Base-by-base conservation (phyloP, 2,113 vertebrate genomes). In the Crocuta crocuta region DNA sequence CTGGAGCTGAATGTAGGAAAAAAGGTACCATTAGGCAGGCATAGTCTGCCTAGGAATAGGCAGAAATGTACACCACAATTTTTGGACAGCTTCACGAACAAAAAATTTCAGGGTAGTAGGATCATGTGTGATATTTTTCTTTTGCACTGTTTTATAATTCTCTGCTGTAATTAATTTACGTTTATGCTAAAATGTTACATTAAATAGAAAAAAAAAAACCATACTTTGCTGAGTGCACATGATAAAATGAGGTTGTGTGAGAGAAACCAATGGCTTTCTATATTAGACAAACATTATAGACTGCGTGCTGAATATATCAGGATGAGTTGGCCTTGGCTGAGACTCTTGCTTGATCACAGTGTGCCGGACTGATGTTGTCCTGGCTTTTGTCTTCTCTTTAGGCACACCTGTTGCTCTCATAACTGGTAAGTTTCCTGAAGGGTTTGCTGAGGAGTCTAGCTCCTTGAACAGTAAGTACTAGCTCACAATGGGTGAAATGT, bases 381-480 rank as follows among this genome's bases (percentile, higher is more conserved):
- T 97, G 45, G 0, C 43, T 95, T 92, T 88, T 98, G 39, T 97
- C 76, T 92, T 89, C 39, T 31, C 85, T 95, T 74, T 61, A 98
- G 96, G 43, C 23, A 10, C 74, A 71, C 50, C 0, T 2, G 1
- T 5, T 39, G 7, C 1, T 94, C 39, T 91, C 45, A 58, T 68
- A 63, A 0, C 43, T 70, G 98, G 98, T 98, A 97, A 98, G 98
- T 98, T 82, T 45, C 90, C 26, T 80, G 71, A 92, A 97, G 58
- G 35, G 43, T 70, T 97, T 71, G 50, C 26, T 55, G 45, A 94
- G 39, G 84, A 93, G 87, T 93, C n/a, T 71, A 84, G 55, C 50
- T 35, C 88, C 45, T n/a, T 73, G 31, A 39, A 85, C 31, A 83
- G 85, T 93, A 74, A 97, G 78, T 92, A 81, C 65, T 5, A 39